Conservation (phyloP, 2,797 vertebrate species). For the Agapornis canus region DNA sequence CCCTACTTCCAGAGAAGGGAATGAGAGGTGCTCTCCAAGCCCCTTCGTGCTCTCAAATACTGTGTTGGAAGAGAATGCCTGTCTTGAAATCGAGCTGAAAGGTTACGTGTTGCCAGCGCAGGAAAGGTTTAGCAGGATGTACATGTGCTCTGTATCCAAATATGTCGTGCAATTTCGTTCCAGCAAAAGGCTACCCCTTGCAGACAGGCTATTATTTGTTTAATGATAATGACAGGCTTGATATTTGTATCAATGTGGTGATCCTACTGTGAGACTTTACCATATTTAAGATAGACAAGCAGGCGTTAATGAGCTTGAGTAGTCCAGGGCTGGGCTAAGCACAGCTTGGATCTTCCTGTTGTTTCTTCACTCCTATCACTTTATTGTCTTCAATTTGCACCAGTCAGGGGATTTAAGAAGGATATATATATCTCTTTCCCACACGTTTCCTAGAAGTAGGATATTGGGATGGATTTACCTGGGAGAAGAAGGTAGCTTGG, state of each 20-base stretch:
- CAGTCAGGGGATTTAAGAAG: not conserved
- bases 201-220: constrained; percentile 31
- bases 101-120: not conserved
- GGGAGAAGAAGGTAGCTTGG: not conserved
- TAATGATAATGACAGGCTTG: not conserved
- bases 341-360: not conserved
- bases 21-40: not conserved
- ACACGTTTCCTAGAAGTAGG: not conserved
- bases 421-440: not conserved
- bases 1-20: not conserved
- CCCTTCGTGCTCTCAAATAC: not conserved
- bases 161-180: not conserved
- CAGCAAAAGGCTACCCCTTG: not conserved
- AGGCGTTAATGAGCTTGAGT: not conserved
- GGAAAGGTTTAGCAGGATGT: not conserved
- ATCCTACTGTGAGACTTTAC: not conserved
- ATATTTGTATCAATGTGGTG: not conserved
- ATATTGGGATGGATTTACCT: not conserved
- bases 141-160: not conserved
- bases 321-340: not conserved
- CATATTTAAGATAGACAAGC: not conserved
- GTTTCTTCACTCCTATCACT: not conserved
- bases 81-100: not conserved
- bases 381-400: not conserved
- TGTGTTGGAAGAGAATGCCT: not conserved